Conservation (phyloP, 2,888 invertebrate species). For the Rapana venosa region DNA sequence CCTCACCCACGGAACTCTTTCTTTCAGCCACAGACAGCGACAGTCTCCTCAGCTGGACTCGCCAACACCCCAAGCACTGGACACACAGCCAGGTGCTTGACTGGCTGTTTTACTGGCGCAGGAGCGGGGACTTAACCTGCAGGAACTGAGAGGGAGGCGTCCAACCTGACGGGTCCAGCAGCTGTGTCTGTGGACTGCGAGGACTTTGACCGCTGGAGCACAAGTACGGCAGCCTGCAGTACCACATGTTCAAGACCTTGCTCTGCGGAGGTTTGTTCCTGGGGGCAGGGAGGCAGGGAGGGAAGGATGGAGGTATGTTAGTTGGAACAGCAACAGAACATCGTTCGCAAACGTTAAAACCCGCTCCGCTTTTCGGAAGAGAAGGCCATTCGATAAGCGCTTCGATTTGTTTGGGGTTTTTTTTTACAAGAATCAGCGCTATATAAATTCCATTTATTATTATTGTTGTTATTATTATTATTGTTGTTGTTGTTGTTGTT, state of each 20-base stretch:
- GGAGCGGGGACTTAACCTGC: conserved; percentile 61
- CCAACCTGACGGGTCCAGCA: conserved; percentile 64
- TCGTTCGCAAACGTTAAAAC: no score
- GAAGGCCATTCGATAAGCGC: no score
- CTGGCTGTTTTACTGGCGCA: conserved; percentile 69
- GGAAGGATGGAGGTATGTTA: not conserved
- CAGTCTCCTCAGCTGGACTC: conserved; percentile 65
- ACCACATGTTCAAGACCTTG: conserved; percentile 48
- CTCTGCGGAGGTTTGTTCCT: conserved; percentile 41
- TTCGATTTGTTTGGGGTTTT: no score
- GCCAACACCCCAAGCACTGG: conserved; percentile 69
- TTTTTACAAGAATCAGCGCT: no score
- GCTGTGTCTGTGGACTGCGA: conserved; percentile 61
- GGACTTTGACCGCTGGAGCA: conserved; percentile 63
- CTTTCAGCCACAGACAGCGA: conserved; percentile 44
- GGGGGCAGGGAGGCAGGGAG: no score
- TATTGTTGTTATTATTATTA: no score
- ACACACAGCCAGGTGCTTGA: conserved; percentile 65
- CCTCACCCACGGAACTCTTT: no score
- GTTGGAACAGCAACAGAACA: not conserved
- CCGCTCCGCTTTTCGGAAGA: no score
- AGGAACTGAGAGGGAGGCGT: conserved; percentile 67
- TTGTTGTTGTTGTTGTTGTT: no score
- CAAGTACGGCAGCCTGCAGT: conserved; percentile 62
- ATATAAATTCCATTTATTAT: no score